These are phyloP conservation scores for Anabas testudineus DNA, from an alignment of 2,797 vertebrate species.

Conservation along the genomic window DNA sequence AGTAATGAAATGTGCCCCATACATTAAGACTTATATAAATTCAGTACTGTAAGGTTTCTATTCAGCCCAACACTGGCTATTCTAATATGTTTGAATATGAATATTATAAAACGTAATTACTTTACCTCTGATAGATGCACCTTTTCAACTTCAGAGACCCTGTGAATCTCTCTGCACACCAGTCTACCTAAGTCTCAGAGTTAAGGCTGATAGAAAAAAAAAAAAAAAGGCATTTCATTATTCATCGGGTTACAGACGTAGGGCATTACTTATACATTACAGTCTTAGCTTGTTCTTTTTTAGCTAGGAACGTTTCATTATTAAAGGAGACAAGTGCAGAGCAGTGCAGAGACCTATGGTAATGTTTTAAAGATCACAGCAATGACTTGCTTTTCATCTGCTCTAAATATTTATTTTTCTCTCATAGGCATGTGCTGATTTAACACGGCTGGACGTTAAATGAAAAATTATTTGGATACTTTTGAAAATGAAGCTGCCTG, in stretches of 20 bases:
- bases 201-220: conserved; percentile 18
- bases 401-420: conserved; percentile 46
- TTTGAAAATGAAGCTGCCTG: background rate
- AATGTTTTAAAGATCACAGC: conserved; percentile 78
- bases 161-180: background rate
- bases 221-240: conserved; percentile 61
- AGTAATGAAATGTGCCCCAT: too few relatives aligned
- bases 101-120: too few relatives aligned
- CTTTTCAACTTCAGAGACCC: too few relatives aligned
- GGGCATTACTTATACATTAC: conserved; percentile 77
- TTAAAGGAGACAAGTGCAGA: conserved; percentile 76
- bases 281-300: conserved; percentile 75
- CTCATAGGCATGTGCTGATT: conserved; percentile 11
- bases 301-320: conserved; percentile 68
- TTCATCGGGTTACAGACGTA: conserved; percentile 70
- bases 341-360: conserved; percentile 53
- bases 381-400: conserved; percentile 55
- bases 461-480: conserved; percentile 15
- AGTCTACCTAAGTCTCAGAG: conserved; percentile 6
- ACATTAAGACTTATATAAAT: too few relatives aligned
- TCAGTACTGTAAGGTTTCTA: too few relatives aligned
- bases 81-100: background rate
- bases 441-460: conserved; percentile 15
- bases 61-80: background rate
- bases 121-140: too few relatives aligned